These are phyloP conservation scores for Sterna hirundo DNA, from an alignment of 2,113 vertebrate genomes.

Conservation along the genomic window DNA sequence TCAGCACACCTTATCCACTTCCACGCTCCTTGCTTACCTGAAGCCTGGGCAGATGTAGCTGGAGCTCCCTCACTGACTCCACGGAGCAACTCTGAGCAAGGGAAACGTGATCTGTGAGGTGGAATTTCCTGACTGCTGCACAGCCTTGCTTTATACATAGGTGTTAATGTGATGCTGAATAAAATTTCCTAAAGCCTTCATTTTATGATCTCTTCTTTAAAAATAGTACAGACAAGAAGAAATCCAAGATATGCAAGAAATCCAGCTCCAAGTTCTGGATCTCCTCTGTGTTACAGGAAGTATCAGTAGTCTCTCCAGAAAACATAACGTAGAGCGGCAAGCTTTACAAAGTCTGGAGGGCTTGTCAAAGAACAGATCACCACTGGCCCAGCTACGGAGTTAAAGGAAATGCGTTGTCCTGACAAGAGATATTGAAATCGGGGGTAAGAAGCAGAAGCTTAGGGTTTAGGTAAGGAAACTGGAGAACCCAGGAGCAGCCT, in stretches of 20 bases:
- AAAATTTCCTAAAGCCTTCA: not conserved
- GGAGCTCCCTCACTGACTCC: not conserved
- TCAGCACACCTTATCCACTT: not conserved
- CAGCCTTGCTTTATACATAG: not conserved
- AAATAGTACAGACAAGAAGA: not conserved
- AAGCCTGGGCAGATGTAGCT: fast-evolving
- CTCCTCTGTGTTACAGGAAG: not conserved
- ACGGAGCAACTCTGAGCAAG: not conserved
- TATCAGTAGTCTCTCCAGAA: not conserved
- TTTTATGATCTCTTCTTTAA: not conserved
- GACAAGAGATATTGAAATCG: not conserved
- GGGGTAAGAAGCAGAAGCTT: not conserved
- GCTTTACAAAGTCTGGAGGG: not conserved
- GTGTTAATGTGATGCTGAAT: not conserved
- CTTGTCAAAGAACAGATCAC: not conserved
- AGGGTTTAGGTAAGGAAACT: not conserved
- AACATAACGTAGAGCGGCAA: fast-evolving
- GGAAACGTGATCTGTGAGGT: not conserved
- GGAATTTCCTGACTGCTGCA: constrained; percentile 9
- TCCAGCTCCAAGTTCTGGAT: not conserved
- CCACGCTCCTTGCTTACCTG: not conserved
- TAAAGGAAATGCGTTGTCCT: not conserved
- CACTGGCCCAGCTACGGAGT: not conserved
- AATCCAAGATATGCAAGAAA: not conserved
- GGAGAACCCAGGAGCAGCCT: not conserved